Evolutionary conservation across 2,797 vertebrate genomes (phyloP).

Genomic region (Prionace glauca): DNA sequence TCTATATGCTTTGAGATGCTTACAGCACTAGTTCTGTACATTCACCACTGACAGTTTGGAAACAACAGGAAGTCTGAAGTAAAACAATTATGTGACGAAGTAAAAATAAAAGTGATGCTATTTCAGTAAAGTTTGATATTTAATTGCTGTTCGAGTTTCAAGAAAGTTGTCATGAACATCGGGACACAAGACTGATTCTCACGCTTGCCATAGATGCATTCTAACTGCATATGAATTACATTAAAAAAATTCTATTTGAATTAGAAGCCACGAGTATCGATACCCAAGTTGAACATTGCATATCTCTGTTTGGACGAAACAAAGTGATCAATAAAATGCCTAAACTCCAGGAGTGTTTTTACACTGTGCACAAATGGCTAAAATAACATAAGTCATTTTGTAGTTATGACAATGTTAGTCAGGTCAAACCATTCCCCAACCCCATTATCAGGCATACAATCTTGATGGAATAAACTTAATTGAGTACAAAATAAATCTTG

Average conservation of each 20-base stretch:
- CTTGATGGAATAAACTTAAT: background rate
- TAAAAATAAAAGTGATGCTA: background rate
- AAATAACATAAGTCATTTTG: background rate
- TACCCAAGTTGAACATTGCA: background rate
- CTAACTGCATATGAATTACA: background rate
- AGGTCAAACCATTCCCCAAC: background rate
- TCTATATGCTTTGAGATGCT: background rate
- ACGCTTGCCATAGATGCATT: background rate
- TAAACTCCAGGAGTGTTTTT: background rate
- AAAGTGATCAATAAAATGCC: background rate
- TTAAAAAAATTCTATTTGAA: background rate
- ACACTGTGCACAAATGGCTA: background rate
- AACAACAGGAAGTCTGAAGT: background rate
- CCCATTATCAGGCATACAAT: background rate
- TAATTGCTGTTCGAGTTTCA: background rate
- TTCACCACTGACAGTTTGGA: background rate
- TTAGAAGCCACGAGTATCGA: background rate
- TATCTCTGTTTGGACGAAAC: background rate
- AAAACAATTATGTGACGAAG: background rate
- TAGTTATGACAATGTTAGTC: background rate
- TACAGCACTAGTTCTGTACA: background rate
- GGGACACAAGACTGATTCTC: background rate
- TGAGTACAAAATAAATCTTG: constrained; percentile 13
- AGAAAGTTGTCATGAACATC: background rate
- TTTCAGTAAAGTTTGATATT: background rate